Conservation (phyloP, 2,113 vertebrate genomes). For the Scomber scombrus region DNA sequence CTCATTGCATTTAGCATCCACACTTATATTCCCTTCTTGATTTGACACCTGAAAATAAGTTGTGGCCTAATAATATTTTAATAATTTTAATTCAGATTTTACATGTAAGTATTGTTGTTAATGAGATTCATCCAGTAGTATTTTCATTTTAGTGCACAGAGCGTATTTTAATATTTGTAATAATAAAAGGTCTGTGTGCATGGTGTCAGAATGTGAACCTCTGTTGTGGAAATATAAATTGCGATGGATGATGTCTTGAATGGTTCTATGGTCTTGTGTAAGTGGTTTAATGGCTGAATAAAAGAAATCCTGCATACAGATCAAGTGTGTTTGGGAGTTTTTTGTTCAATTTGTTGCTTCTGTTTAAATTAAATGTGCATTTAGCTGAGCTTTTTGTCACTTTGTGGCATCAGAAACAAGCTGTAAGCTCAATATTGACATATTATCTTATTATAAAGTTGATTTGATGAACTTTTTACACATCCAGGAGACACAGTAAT, state of each 20-base stretch:
- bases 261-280: slow-evolving; percentile 25
- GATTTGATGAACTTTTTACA: no score
- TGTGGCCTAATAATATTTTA: slow-evolving; percentile 32
- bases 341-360: neutral
- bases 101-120: slow-evolving; percentile 38
- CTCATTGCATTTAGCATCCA: slow-evolving; percentile 19
- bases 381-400: neutral
- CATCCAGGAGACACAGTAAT: no score
- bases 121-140: slow-evolving; percentile 51
- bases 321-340: neutral
- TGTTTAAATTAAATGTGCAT: neutral
- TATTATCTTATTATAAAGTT: no score
- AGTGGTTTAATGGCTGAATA: slow-evolving; percentile 63
- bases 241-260: slow-evolving; percentile 34
- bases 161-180: slow-evolving; percentile 62
- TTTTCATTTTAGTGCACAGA: slow-evolving; percentile 59
- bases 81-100: slow-evolving; percentile 39
- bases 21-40: slow-evolving; percentile 33
- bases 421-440: neutral
- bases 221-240: neutral
- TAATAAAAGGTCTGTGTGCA: slow-evolving; percentile 49
- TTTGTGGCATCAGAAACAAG: slow-evolving; percentile 10
- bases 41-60: slow-evolving; percentile 33
- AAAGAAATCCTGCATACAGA: slow-evolving; percentile 59
- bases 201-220: slow-evolving; percentile 33